Evolutionary conservation across 2,888 invertebrate genomes (phyloP), one percentile per base, ranked within the genome.

Genomic region (Pemphredon lugubris): DNA sequence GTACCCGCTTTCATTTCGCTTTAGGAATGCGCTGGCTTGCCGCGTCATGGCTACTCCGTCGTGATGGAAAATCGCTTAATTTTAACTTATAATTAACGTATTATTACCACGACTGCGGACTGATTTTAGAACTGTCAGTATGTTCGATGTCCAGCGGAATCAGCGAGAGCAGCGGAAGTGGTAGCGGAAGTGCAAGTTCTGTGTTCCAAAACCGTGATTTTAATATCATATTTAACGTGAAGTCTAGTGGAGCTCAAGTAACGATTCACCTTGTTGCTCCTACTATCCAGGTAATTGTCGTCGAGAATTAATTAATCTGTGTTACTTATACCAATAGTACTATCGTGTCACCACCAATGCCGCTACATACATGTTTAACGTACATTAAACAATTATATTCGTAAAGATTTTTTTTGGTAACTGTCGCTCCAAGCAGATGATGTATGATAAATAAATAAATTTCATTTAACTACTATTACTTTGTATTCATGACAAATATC

Each of bases 201-300:
- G 89, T 91, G 67, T 89, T 92, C 76, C 92, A 93, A 82, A 93
- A 93, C 81, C 91, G 94, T 45, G 95, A 95, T 88, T 95, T 95
- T 86, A 94, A 94, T 89, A 91, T 95, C 71, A 91, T 94, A 55
- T 90, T 95, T 47, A 94, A 95, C 86, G 90, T 92, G 63, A 94
- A 94, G 88, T 91, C 90, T 11, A 89, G 88, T 5, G 87, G 86
- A 53, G 91, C 95, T 82, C 94, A 96, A 90, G 93, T 96, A 61
- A 93, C 94, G 55, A 95, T 95, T 83, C 92, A 94, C 91, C 88
- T 95, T 83, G 91, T 95, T 86, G 88, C 88, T 20, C 82, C 86
- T 44, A 87, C 88, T n/a, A 87, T 88, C 74, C 88, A 88, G 86
- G 88, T 83, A 73, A n/a, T n/a, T n/a, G n/a, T n/a, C n/a, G n/a